Evolutionary conservation across 2,797 vertebrate species (phyloP).

Genomic region (Paratrypauchen microcephalus): DNA sequence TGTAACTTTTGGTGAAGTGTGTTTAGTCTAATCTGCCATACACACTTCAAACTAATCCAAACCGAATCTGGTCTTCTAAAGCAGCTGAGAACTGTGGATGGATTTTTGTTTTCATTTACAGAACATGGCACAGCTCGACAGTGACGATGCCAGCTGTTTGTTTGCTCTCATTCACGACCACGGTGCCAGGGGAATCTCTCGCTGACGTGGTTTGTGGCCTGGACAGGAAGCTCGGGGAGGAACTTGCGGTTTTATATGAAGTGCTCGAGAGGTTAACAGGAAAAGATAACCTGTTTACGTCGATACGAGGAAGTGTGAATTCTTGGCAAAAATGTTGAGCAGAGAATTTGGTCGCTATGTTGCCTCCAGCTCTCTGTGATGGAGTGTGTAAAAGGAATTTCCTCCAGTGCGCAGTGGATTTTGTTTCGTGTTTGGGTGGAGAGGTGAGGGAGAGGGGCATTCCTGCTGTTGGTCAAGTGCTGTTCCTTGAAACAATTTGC

Average conservation of each 20-base stretch:
- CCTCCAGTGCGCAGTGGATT: conserved; percentile 47
- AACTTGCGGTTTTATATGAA: conserved; percentile 81
- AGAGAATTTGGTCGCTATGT: conserved; percentile 34
- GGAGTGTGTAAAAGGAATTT: conserved; percentile 57
- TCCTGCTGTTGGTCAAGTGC: conserved; percentile 31
- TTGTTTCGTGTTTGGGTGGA: conserved; percentile 55
- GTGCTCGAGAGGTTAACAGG: conserved; percentile 74
- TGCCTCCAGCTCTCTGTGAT: conserved; percentile 31
- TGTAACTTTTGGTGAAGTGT: no score
- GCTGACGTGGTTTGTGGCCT: conserved; percentile 77
- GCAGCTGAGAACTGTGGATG: no score
- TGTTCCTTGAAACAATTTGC: conserved; percentile 20
- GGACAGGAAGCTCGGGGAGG: conserved; percentile 74
- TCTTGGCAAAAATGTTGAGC: conserved; percentile 54
- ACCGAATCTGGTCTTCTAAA: no score
- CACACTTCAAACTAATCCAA: no score
- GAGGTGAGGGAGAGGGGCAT: conserved; percentile 45
- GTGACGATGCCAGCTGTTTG: conserved; percentile 58
- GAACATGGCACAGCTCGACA: background rate
- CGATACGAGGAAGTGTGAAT: conserved; percentile 69
- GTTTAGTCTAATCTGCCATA: no score
- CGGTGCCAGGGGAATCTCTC: conserved; percentile 60
- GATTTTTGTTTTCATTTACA: no score
- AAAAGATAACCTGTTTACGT: conserved; percentile 74
- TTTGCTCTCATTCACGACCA: conserved; percentile 47